Conservation (phyloP, 2,797 vertebrate species). For the Telmatherina bonti region DNA sequence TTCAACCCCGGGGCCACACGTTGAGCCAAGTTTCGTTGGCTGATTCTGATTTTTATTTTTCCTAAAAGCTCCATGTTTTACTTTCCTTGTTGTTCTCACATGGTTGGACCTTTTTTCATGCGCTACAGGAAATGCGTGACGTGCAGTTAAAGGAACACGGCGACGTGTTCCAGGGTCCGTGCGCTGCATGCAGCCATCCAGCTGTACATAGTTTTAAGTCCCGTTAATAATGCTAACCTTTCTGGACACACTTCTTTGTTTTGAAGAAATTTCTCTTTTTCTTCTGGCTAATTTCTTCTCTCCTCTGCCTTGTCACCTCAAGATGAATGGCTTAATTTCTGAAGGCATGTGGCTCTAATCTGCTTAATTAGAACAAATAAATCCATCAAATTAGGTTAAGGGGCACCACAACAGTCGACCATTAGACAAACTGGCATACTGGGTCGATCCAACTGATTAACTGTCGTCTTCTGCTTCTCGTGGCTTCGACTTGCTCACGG, state of each 20-base stretch:
- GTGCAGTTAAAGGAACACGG: background rate
- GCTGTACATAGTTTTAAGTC: conserved; percentile 31
- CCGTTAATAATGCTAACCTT: conserved; percentile 24
- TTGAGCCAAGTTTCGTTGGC: conserved; percentile 9
- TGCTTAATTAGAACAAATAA: conserved; percentile 81
- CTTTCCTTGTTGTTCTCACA: background rate
- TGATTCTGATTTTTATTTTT: background rate
- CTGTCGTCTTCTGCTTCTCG: conserved; percentile 5
- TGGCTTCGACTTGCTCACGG: background rate
- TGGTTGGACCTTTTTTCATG: background rate
- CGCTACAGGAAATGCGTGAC: background rate
- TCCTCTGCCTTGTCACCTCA: conserved; percentile 53
- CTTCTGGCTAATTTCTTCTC: conserved; percentile 56
- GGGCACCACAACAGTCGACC: conserved; percentile 44
- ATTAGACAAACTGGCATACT: conserved; percentile 24
- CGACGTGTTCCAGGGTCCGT: background rate
- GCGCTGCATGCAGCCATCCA: too few species aligned
- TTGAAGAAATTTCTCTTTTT: conserved; percentile 44
- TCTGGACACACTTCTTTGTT: conserved; percentile 16
- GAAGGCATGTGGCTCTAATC: conserved; percentile 59
- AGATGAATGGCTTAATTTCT: conserved; percentile 74
- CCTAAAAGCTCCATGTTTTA: background rate
- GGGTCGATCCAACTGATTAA: conserved; percentile 24
- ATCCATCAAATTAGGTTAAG: conserved; percentile 54
- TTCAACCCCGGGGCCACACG: conserved; percentile 22